Percentiles rank a stretch among this genome's conserved stretches.
Evolutionary conservation across 2,797 vertebrate genomes (phyloP).

Genomic region (Alectoris magna): DNA sequence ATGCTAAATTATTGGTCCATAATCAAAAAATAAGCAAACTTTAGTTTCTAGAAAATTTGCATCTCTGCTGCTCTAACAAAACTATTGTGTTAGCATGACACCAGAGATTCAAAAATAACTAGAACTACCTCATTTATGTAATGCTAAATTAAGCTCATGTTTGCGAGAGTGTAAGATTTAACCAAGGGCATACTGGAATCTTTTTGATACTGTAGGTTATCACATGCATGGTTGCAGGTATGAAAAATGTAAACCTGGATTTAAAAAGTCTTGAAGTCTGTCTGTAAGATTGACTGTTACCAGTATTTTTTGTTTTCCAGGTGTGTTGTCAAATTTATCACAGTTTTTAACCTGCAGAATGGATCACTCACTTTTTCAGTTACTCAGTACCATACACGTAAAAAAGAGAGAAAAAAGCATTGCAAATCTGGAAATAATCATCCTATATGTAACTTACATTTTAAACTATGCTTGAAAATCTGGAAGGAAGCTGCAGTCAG

Average conservation of each 20-base stretch:
- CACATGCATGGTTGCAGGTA: background rate
- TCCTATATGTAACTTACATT: slow-evolving; percentile 23
- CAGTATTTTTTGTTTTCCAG: slow-evolving; percentile 51
- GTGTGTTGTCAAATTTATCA: slow-evolving; percentile 39
- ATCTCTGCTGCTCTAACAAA: background rate
- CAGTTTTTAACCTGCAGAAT: slow-evolving; percentile 36
- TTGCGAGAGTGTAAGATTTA: background rate
- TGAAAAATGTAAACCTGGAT: background rate
- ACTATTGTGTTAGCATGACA: background rate
- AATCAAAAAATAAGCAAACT: background rate
- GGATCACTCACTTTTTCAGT: slow-evolving; percentile 31
- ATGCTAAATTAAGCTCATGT: background rate
- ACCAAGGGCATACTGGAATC: background rate
- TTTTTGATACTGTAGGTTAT: background rate
- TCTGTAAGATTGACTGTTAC: slow-evolving; percentile 37
- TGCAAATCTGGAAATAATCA: slow-evolving; percentile 25
- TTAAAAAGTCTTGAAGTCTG: background rate
- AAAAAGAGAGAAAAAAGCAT: slow-evolving; percentile 31
- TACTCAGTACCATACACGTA: slow-evolving; percentile 12
- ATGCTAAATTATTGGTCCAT: background rate
- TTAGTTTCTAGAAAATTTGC: background rate
- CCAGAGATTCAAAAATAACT: background rate
- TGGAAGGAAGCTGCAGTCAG: background rate
- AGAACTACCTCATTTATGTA: background rate
- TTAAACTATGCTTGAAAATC: background rate